Conservation (phyloP, 2,113 vertebrate genomes). For the Dicerorhinus sumatrensis region DNA sequence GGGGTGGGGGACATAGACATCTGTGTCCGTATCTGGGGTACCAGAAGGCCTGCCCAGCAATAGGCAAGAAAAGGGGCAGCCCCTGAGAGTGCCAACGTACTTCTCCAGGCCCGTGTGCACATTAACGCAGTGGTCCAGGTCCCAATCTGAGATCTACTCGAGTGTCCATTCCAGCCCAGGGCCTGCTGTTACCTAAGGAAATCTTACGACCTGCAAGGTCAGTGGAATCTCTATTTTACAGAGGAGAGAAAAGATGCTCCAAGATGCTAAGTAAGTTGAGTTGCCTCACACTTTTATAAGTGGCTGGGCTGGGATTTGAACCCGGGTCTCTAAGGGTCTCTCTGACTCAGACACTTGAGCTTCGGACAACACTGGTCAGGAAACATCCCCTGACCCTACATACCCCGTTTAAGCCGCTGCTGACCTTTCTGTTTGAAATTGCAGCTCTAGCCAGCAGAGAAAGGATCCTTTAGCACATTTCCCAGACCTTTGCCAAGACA, state of each 20-base stretch:
- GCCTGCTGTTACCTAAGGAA: neutral
- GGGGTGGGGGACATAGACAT: neutral
- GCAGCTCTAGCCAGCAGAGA: neutral
- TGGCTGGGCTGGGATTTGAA: neutral
- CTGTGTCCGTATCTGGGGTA: neutral
- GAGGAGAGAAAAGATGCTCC: neutral
- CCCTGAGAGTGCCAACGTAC: neutral
- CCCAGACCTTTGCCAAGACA: neutral
- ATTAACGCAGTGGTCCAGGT: neutral
- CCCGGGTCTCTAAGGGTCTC: neutral
- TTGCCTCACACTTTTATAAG: neutral
- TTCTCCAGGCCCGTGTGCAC: neutral
- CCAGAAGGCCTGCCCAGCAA: neutral
- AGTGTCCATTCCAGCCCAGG: neutral
- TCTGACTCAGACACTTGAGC: neutral
- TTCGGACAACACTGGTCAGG: neutral
- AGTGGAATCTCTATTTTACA: neutral
- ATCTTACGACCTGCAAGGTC: too few species aligned
- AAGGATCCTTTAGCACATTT: neutral
- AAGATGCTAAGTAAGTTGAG: too few species aligned
- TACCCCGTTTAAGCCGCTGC: neutral
- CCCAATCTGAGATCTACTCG: neutral
- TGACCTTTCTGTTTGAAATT: neutral
- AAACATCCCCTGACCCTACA: accelerated
- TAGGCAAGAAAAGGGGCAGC: neutral